A percentile compares a stretch with the other conserved stretches of the same genome.
phyloP scores from a whole-genome alignment of 64 coral and sea anemone species.

The Porites lutea region DNA sequence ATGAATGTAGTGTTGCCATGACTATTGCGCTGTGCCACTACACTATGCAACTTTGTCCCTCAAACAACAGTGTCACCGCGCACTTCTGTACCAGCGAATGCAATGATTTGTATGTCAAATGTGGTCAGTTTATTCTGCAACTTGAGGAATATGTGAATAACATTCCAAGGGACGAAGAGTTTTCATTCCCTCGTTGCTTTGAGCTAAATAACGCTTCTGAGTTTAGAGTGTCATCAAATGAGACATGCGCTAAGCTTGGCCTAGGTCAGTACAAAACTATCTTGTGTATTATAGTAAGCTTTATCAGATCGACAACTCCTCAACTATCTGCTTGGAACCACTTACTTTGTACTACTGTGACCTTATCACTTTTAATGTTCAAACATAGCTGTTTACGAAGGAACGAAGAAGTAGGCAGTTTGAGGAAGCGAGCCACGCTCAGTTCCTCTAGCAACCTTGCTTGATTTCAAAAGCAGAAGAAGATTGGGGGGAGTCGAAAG shows the following conservation, averaged over 20 bases:
- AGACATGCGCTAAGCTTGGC: background rate
- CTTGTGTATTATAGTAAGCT: too few relatives aligned
- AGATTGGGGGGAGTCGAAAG: too few relatives aligned
- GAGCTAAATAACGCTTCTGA: background rate
- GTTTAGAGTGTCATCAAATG: background rate
- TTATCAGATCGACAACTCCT: too few relatives aligned
- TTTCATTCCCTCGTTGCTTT: conserved; percentile 1
- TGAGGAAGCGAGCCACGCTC: too few relatives aligned
- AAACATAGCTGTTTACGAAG: too few relatives aligned
- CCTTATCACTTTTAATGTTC: too few relatives aligned
- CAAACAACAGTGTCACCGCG: conserved; percentile 31
- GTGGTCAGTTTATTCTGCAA: conserved; percentile 5
- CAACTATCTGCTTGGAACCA: too few relatives aligned
- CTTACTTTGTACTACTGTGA: too few relatives aligned
- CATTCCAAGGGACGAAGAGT: background rate
- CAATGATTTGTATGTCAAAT: conserved; percentile 43
- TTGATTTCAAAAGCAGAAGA: too few relatives aligned
- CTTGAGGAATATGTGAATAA: background rate
- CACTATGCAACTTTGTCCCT: conserved; percentile 65
- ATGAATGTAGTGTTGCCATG: conserved; percentile 51
- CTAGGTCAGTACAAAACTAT: conserved; percentile 4
- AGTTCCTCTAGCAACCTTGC: too few relatives aligned
- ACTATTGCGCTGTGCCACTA: conserved; percentile 80
- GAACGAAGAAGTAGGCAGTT: too few relatives aligned
- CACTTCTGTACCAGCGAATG: conserved; percentile 84